These are phyloP conservation scores for Acromyrmex echinatior DNA, from an alignment of 1,140 invertebrate genomes.

Conservation along the genomic window DNA sequence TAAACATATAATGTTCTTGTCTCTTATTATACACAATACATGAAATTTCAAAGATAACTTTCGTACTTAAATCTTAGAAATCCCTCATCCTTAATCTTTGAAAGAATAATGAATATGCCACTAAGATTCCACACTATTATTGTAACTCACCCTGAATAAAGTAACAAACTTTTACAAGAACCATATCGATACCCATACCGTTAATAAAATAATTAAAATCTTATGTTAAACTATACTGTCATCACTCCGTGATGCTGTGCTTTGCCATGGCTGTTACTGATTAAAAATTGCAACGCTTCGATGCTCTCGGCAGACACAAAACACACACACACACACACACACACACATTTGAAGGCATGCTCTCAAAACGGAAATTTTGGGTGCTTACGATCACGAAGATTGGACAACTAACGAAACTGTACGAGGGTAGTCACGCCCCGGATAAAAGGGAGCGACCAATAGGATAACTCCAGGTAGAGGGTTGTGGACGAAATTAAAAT, in stretches of 20 bases:
- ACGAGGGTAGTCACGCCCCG: constrained; percentile 76
- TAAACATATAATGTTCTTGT: background rate
- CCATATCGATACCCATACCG: background rate
- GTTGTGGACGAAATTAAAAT: constrained; percentile 81
- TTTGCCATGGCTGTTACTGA: constrained; percentile 26
- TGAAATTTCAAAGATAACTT: constrained; percentile 34
- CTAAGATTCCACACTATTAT: background rate
- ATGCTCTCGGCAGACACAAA: background rate
- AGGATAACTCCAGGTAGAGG: constrained; percentile 70
- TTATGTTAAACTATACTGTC: constrained; percentile 1
- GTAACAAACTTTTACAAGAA: background rate
- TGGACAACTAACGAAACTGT: constrained; percentile 12
- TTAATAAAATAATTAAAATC: constrained; percentile 9
- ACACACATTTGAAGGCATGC: background rate
- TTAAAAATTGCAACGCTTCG: constrained; percentile 43
- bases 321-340: too few species aligned
- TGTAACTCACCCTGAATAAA: background rate
- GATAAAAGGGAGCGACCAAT: constrained; percentile 75
- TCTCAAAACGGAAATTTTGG: constrained; percentile 42
- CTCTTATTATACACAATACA: constrained; percentile 21
- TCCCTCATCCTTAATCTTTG: background rate
- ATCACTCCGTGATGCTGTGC: background rate
- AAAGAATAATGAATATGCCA: background rate
- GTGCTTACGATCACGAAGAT: constrained; percentile 36
- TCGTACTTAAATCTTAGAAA: constrained; percentile 9